phyloP scores from a whole-genome alignment of 2,113 vertebrate species.

The Antennarius striatus region DNA sequence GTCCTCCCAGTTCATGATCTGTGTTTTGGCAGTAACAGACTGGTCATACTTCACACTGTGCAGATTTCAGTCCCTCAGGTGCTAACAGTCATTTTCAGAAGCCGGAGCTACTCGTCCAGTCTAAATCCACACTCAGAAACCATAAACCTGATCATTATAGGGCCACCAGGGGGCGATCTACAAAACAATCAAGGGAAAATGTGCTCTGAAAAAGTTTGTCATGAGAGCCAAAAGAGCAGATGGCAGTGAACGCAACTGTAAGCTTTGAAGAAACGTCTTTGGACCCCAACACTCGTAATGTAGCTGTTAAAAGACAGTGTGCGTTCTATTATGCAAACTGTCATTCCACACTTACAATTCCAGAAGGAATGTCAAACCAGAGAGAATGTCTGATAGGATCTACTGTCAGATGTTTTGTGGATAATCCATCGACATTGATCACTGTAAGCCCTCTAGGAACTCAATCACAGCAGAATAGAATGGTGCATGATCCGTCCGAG shows the following conservation, averaged over 20 bases:
- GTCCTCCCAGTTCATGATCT: not conserved
- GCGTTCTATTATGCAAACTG: not conserved
- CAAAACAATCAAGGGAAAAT: not conserved
- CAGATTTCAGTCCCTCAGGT: not conserved
- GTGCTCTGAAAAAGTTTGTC: not conserved
- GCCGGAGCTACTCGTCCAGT: conserved; percentile 2
- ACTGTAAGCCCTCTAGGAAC: conserved; percentile 23
- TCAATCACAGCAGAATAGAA: conserved; percentile 25
- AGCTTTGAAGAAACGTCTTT: too few species aligned
- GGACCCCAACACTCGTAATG: too few species aligned
- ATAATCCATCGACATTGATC: conserved; percentile 48
- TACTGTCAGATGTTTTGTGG: conserved; percentile 2
- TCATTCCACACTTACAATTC: not conserved
- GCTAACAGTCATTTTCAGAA: conserved; percentile 2
- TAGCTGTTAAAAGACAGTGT: too few species aligned
- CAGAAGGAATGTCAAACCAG: not conserved
- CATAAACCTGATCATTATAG: not conserved
- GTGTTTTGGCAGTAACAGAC: not conserved
- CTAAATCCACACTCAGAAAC: conserved; percentile 3
- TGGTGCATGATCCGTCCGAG: conserved; percentile 1
- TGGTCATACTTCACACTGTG: not conserved
- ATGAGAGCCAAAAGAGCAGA: not conserved
- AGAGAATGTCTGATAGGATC: not conserved
- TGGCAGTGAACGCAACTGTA: not conserved
- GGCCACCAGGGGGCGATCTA: conserved; percentile 8